Conservation (phyloP, 2,888 invertebrate species). For the Tachina grossa region DNA sequence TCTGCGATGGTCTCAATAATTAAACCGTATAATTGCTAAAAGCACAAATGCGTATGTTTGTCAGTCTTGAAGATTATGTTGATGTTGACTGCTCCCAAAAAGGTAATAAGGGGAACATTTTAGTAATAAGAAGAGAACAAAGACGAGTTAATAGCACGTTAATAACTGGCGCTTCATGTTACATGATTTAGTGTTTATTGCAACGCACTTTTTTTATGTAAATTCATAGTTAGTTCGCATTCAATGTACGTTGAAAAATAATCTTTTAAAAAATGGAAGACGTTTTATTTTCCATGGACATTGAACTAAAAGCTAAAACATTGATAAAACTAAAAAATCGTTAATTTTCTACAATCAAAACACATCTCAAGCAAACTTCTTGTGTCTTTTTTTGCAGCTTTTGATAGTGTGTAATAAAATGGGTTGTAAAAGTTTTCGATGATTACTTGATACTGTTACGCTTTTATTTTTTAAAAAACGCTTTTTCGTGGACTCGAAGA, state of each 20-base stretch:
- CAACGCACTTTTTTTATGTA: slow-evolving; percentile 19
- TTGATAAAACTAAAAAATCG: too few relatives aligned
- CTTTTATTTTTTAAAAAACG: too few relatives aligned
- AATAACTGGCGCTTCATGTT: slow-evolving; percentile 65
- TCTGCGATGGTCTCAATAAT: slow-evolving; percentile 60
- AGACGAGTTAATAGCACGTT: slow-evolving; percentile 25
- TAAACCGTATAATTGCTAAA: slow-evolving; percentile 54
- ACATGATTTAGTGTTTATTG: slow-evolving; percentile 20
- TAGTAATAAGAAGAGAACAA: slow-evolving; percentile 13
- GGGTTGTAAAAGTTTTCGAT: too few relatives aligned
- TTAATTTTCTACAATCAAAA: too few relatives aligned
- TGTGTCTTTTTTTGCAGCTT: too few relatives aligned
- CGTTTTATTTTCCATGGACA: neutral
- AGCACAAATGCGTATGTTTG: slow-evolving; percentile 54
- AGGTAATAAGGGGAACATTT: neutral
- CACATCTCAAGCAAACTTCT: too few relatives aligned
- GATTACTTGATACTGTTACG: too few relatives aligned
- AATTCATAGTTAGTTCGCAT: neutral
- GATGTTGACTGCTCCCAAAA: slow-evolving; percentile 5
- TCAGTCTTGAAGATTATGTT: slow-evolving; percentile 9
- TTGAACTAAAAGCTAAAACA: neutral
- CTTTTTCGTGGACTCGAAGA: too few relatives aligned
- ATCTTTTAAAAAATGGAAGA: too few relatives aligned
- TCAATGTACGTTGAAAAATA: neutral
- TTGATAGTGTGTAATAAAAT: too few relatives aligned